Base-by-base conservation (phyloP, 2,113 vertebrate species). In the Peromyscus californicus region DNA sequence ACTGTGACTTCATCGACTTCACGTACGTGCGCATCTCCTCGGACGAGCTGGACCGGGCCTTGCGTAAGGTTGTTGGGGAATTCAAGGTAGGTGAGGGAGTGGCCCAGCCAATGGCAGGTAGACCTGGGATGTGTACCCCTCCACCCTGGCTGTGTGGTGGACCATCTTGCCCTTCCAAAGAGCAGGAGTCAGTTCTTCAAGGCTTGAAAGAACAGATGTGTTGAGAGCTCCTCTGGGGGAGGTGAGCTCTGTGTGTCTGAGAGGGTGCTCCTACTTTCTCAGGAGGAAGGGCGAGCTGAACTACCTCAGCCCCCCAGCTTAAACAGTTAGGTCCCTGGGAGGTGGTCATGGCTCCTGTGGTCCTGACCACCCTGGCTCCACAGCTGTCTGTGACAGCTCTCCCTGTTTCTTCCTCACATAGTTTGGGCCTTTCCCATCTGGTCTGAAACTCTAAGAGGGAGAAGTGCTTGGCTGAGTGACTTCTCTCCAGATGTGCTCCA, bases 1-100 rank as follows among this genome's bases (percentile, higher is more conserved):
- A 99, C 98, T 99, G 99, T 6, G 99, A 99, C 98, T 99, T 99
- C 98, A 99, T 99, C 15, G 99, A 99, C 89, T 99, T 99, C 76
- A 99, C 99, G 63, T 99, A 99, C 0, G 99, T 99, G 79, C 98
- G 99, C 0, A 99, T 99, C 85, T 99, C 99, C 19, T 99, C 99
- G 0, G 99, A 99, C 61, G 99, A 99, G 98, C 99, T 99, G 57
- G 99, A 99, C 98, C 98, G 99, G 17, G 99, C 99, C 2, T 99
- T 99, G 87, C 99, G 99, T 95, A 99, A 99, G 97, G 99, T 99
- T 0, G 99, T 99, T 0, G 99, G 99, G 72, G 99, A 99, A 67
- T 99, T 99, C 92, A 99, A 99, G 99, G 99, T 99, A 95, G 80
- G 94, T 29, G 24, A 2, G 16, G 76, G 89, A 2, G 16, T 80